Base-by-base conservation (phyloP, 2,888 invertebrate species). In the Myopa tessellatipennis region DNA sequence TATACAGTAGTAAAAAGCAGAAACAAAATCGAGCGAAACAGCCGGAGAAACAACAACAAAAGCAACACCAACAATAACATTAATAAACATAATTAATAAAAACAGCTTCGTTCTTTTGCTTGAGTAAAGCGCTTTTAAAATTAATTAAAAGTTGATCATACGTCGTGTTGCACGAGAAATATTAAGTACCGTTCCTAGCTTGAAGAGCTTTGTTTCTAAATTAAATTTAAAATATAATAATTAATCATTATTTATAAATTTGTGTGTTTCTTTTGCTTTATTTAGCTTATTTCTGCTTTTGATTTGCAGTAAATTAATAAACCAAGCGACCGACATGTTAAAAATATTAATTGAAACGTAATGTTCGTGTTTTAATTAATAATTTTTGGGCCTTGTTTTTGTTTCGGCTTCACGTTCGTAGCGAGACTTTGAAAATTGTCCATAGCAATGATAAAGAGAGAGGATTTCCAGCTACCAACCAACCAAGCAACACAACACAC, bases 101-200 rank as follows among this genome's bases (percentile, higher is more conserved):
- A 26, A 26, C 26, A 26, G 50, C 14, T 50, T 3, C 8, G 55
- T n/a, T 16, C n/a, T 55, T n/a, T 6, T 55, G 55, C 2, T 1
- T 55, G 55, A 14, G 14, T 16, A 4, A 55, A 3, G 55, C 26
- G 26, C 26, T 26, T 26, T 26, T 26, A 16, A 55, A 55, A 55
- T 55, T 55, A 65, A 65, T 65, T 61, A 38, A 65, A 65, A 65
- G 38, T 65, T 38, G 14, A 65, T 65, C 36, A 65, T 65, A 65
- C 65, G 65, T 7, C 65, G 34, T 10, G 65, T 6, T 65, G 38
- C 3, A 55, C 16, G 45, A 10, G 7, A 4, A 8, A 16, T 1
- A n/a, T 55, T 14, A 55, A 55, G 55, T n/a, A 36, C 40, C 36
- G 12, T 34, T n/a, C 36, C 14, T 63, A 63, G 34, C 14, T 67